Base-by-base conservation (phyloP, 2,113 vertebrate species). In the Brachyistius frenatus region DNA sequence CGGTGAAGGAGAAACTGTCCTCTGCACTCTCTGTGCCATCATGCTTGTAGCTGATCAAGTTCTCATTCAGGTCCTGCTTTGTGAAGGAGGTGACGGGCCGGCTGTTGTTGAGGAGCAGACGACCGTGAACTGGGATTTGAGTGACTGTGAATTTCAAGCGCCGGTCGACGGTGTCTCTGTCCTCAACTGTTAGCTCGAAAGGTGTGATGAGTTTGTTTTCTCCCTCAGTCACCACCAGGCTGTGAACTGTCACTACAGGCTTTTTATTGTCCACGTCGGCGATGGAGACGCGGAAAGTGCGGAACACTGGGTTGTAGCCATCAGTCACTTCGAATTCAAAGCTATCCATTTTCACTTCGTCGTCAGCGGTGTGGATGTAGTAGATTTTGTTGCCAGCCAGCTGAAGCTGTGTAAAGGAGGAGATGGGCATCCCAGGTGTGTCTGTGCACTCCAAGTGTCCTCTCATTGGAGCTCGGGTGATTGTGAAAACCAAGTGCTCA, bases 251-350 rank as follows among this genome's bases (percentile, higher is more conserved):
- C 72, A 99, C 89, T 2, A 99, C 95, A 0, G 98, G 97, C 78
- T 97, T 98, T 85, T 99, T 99, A 74, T 99, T 99, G 93, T 99
- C 98, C 47, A 99, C 97, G 1, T 97, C 97, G 0, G 93, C 93
- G 66, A 99, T 99, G 69, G 97, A 98, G 82, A 99, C 95, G 23
- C 97, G 95, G 84, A 99, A 99, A 0, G 97, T 99, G 72, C 97
- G 97, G 84, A 97, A 99, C 61, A 99, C 96, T 0, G 97, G 96
- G 81, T 99, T 99, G 81, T 92, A 97, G 33, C 98, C 98, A 7
- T 99, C 98, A 0, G 97, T 99, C 78, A 99, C 97, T 84, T 99
- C 95, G 78, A 99, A 99, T 84, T 99, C 97, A 89, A 99, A 99
- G 78, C 97, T 98, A 86, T 99, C 98, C 96, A 96, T 97, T 91